Base-by-base conservation (phyloP, 2,113 vertebrate species). In the Pelecanus crispus region DNA sequence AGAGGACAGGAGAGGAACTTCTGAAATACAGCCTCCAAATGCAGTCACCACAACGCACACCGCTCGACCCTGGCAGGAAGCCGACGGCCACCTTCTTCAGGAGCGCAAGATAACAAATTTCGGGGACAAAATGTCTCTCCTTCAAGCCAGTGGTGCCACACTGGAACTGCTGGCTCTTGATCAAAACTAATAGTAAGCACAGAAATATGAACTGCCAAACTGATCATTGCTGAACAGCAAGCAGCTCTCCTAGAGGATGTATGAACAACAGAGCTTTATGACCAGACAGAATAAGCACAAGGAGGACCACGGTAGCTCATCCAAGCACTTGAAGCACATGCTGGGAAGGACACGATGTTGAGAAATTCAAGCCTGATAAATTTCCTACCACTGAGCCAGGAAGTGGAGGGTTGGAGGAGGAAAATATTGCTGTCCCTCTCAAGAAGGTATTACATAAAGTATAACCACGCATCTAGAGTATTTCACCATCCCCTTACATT, bases 1-100 rank as follows among this genome's bases (percentile, higher is more conserved):
- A 97, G 92, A 97, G 86, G 94, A 96, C 70, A 94, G 55, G 62
- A 92, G 81, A 94, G n/a, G 45, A 95, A 94, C 91, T 94, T 91
- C 89, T 89, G 77, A 96, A 97, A 91, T 3, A 24, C 29, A 82
- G 66, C 32, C 81, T 92, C 91, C 49, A 85, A 92, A 80, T 77
- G 74, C 2, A 2, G 81, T 91, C 77, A 90, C 84, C 0, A 0
- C 78, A 83, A 87, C 0, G 2, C 84, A 50, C 0, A 1, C 32
- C 2, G 0, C 92, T 81, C 14, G 5, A 63, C 24, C 44, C 92
- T 82, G 86, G 77, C 81, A 85, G 47, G 62, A 87, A 75, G 61
- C 38, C 13, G 63, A 52, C 0, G 26, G 77, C 40, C 87, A 93
- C 77, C 81, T 91, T 88, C 86, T 84, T 87, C 71, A 40, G 62